A percentile compares a stretch with the other conserved stretches of the same genome.
phyloP scores from a whole-genome alignment of 2,888 invertebrate genomes.

The Drosophila vallismaia region DNA sequence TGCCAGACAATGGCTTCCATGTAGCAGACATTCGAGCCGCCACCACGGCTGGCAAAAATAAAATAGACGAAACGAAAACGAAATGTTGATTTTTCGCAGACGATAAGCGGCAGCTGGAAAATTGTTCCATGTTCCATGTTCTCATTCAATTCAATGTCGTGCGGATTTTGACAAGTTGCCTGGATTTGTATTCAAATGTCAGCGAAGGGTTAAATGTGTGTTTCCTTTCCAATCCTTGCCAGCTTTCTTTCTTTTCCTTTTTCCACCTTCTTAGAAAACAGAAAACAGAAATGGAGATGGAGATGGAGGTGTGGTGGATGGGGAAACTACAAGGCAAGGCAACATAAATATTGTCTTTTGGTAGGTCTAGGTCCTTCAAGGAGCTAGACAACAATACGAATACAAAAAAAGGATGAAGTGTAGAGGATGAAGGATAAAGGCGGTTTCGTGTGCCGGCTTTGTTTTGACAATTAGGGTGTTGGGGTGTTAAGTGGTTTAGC shows the following conservation, averaged over 20 bases:
- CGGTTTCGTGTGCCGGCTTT: slow-evolving; percentile 65
- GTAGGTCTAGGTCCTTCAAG: slow-evolving; percentile 10
- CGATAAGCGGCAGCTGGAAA: slow-evolving; percentile 75
- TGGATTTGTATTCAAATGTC: slow-evolving; percentile 77
- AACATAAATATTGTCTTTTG: slow-evolving; percentile 71
- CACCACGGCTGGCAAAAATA: background rate
- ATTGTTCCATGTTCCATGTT: slow-evolving; percentile 66
- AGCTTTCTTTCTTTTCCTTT: background rate
- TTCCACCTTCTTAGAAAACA: slow-evolving; percentile 45
- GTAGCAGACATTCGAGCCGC: slow-evolving; percentile 38
- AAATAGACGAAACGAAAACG: background rate
- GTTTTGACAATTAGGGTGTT: slow-evolving; percentile 81
- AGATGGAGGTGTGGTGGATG: background rate
- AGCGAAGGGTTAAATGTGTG: slow-evolving; percentile 68
- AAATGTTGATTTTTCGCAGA: slow-evolving; percentile 68
- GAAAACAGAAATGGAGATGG: slow-evolving; percentile 20
- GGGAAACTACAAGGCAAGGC: slow-evolving; percentile 48
- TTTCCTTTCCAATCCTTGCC: slow-evolving; percentile 8
- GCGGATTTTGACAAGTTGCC: slow-evolving; percentile 77
- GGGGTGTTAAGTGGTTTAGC: slow-evolving; percentile 81
- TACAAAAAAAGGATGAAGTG: slow-evolving; percentile 3
- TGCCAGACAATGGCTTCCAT: slow-evolving; percentile 53
- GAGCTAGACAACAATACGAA: slow-evolving; percentile 29
- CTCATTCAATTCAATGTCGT: slow-evolving; percentile 48
- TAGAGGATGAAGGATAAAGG: slow-evolving; percentile 12